A percentile compares a stretch with the other conserved stretches of the same genome.
Conservation (phyloP, 2,113 vertebrate genomes). For the Solenodon paradoxus region DNA sequence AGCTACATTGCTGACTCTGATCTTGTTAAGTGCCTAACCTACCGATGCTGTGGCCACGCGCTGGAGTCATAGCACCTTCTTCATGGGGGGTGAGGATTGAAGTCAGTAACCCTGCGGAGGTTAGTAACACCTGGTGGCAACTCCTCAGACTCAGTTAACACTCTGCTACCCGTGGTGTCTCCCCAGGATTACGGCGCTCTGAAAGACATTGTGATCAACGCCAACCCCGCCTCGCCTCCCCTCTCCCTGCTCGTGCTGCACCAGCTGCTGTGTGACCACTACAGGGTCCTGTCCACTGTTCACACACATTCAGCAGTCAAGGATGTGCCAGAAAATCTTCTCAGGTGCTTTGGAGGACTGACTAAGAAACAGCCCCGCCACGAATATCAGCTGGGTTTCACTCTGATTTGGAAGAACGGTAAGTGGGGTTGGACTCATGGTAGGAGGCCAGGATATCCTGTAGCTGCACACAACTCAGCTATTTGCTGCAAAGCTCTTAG, state of each 20-base stretch:
- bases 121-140: neutral
- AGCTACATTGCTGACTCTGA: neutral
- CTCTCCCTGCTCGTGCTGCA: constrained; percentile 94
- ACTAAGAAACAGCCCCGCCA: constrained; percentile 87
- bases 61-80: neutral
- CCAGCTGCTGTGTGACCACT: constrained; percentile 90
- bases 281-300: constrained; percentile 90
- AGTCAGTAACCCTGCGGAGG: neutral
- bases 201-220: constrained; percentile 96
- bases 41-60: neutral
- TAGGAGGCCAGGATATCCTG: no score
- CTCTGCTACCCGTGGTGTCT: neutral
- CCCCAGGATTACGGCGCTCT: constrained; percentile 91
- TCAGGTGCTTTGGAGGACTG: constrained; percentile 92
- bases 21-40: neutral
- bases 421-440: constrained; percentile 71
- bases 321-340: constrained; percentile 86
- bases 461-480: neutral
- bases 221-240: constrained; percentile 90
- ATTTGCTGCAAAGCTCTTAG: neutral
- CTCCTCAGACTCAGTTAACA: neutral
- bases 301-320: constrained; percentile 94
- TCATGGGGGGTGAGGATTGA: neutral
- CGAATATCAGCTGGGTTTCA: constrained; percentile 94
- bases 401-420: constrained; percentile 99